A percentile compares a stretch with the other conserved stretches of the same genome.
Conservation (phyloP, 2,888 invertebrate genomes). For the Caenorhabditis becei region DNA sequence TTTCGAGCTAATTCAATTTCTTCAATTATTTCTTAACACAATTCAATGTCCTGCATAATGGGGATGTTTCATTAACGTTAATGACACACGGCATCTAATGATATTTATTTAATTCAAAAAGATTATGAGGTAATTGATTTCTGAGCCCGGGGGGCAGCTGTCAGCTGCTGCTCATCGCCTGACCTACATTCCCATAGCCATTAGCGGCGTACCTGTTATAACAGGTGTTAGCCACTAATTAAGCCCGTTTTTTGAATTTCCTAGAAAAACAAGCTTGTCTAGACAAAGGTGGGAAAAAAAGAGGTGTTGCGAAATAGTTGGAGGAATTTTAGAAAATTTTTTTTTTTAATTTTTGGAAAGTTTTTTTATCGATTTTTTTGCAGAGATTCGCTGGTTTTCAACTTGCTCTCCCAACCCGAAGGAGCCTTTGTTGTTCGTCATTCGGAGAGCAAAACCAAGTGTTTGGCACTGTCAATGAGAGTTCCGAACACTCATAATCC, state of each 20-base stretch:
- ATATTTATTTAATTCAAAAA: not conserved
- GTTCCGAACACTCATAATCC: constrained; percentile 66
- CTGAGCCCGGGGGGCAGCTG: not conserved
- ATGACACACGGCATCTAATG: no score
- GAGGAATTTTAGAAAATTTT: no score
- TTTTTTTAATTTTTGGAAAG: no score
- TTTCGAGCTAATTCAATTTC: no score
- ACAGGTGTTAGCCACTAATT: no score
- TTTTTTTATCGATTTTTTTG: constrained; percentile 24
- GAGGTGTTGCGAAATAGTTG: no score
- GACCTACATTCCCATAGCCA: not conserved
- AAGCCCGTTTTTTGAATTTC: not conserved
- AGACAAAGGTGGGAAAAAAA: not conserved
- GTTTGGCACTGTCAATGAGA: constrained; percentile 66
- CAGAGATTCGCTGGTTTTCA: constrained; percentile 63
- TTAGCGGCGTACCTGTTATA: no score
- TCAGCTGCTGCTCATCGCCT: not conserved
- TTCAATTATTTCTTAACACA: no score
- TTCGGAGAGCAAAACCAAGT: constrained; percentile 64
- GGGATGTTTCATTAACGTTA: no score
- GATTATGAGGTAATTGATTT: not conserved
- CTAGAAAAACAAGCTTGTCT: no score
- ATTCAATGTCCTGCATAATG: no score
- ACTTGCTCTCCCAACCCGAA: constrained; percentile 64
- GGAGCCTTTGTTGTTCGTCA: constrained; percentile 70